Conservation (phyloP, 2,888 invertebrate genomes). For the Drosophila parthenogenetica region DNA sequence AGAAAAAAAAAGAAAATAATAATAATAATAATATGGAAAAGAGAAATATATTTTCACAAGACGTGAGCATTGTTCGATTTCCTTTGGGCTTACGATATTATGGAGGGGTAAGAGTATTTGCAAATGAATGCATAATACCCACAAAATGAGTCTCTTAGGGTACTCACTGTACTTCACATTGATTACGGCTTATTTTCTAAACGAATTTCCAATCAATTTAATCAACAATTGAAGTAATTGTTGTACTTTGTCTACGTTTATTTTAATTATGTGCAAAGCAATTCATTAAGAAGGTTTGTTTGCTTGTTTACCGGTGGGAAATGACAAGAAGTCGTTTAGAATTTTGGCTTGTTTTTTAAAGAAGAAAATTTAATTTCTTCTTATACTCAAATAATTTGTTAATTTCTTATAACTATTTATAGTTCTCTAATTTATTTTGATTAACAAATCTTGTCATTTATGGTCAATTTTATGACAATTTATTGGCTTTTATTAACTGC, state of each 20-base stretch:
- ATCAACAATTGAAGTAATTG: conserved; percentile 39
- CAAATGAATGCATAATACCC: conserved; percentile 48
- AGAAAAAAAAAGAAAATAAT: too few relatives aligned
- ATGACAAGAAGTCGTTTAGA: too few relatives aligned
- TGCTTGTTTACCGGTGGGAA: not conserved
- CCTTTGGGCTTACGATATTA: conserved; percentile 16
- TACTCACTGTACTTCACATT: conserved; percentile 20
- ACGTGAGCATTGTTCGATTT: conserved; percentile 44
- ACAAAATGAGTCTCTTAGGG: conserved; percentile 17
- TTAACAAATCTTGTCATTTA: not conserved
- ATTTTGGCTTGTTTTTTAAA: not conserved
- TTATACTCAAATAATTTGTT: too few relatives aligned
- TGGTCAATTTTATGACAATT: conserved; percentile 1
- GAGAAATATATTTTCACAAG: conserved; percentile 7
- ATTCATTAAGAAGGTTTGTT: conserved; percentile 21
- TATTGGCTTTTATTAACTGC: conserved; percentile 8
- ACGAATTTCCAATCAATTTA: conserved; percentile 29
- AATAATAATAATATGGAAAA: too few relatives aligned
- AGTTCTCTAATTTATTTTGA: too few relatives aligned
- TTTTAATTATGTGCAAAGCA: conserved; percentile 25
- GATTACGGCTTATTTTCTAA: conserved; percentile 31
- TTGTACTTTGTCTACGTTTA: conserved; percentile 11
- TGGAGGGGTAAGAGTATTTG: not conserved
- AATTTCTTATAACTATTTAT: too few relatives aligned
- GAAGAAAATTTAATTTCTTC: too few relatives aligned